Evolutionary conservation across 2,888 invertebrate species (phyloP).

Genomic region (Drosophila tanythrix): DNA sequence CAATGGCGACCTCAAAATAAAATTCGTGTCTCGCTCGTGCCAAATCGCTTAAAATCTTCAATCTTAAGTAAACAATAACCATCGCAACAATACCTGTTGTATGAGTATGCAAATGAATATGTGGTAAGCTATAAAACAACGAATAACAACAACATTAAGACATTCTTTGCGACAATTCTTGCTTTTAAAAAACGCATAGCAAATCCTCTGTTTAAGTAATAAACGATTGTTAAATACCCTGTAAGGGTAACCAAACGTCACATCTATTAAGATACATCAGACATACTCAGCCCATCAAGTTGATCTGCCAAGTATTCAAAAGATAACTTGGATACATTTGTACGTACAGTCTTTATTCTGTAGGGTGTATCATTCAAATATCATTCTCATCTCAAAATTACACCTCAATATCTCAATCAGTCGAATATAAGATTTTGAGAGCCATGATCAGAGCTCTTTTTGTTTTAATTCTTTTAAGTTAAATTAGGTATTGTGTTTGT

Average conservation of each 20-base stretch:
- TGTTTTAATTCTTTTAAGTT: background rate
- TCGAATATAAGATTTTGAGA: background rate
- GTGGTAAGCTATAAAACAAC: conserved; percentile 7
- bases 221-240: conserved; percentile 3
- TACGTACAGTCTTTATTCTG: background rate
- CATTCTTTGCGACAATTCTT: conserved; percentile 40
- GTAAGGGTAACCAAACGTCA: background rate
- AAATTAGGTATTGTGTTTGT: background rate
- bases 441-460: background rate
- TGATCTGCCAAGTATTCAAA: background rate
- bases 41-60: conserved; percentile 57
- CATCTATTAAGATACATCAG: background rate
- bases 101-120: conserved; percentile 53
- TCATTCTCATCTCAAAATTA: background rate
- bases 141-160: background rate
- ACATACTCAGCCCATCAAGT: background rate
- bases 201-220: background rate
- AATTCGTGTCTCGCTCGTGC: conserved; percentile 57
- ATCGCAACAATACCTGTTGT: conserved; percentile 30
- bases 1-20: conserved; percentile 10
- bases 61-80: conserved; percentile 53
- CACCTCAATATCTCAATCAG: background rate
- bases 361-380: background rate
- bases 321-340: background rate
- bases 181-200: conserved; percentile 23